Percentiles rank a stretch among this genome's conserved stretches.
phyloP scores from a whole-genome alignment of 2,888 invertebrate genomes.

The Scaptomyza parva region DNA sequence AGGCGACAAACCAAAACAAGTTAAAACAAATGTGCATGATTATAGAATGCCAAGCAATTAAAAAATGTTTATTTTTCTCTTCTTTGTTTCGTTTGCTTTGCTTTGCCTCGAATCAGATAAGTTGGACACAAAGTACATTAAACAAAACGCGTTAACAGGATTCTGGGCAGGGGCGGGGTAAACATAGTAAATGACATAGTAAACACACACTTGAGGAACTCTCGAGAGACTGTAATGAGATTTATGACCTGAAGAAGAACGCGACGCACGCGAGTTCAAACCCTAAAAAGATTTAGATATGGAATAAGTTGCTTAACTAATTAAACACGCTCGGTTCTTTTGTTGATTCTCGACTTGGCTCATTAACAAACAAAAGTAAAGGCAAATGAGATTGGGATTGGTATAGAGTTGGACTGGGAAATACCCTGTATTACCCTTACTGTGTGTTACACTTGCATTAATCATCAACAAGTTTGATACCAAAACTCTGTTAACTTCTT shows the following conservation, averaged over 20 bases:
- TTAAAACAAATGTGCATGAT: conserved; percentile 16
- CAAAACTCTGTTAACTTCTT: too few relatives aligned
- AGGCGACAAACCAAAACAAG: neutral
- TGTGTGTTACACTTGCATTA: too few relatives aligned
- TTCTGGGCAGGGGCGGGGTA: neutral
- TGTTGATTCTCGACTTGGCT: conserved; percentile 27
- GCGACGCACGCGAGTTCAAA: conserved; percentile 49
- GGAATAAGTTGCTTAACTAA: conserved; percentile 46
- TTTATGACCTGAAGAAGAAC: conserved; percentile 39
- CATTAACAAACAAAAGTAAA: conserved; percentile 33
- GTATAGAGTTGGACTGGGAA: neutral
- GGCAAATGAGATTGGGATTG: too few relatives aligned
- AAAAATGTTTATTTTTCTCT: too few relatives aligned
- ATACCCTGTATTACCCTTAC: neutral
- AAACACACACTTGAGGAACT: neutral
- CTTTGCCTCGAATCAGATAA: conserved; percentile 15
- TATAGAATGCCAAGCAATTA: conserved; percentile 28
- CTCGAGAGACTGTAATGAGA: conserved; percentile 33
- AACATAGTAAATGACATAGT: neutral
- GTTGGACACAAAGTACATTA: neutral
- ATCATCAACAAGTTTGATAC: too few relatives aligned
- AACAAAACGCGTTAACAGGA: conserved; percentile 34
- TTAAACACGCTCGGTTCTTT: conserved; percentile 55
- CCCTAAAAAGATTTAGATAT: conserved; percentile 45
- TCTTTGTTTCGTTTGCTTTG: too few relatives aligned